Base-by-base conservation (phyloP, 2,888 invertebrate species). In the Callyntrura sp. region DNA sequence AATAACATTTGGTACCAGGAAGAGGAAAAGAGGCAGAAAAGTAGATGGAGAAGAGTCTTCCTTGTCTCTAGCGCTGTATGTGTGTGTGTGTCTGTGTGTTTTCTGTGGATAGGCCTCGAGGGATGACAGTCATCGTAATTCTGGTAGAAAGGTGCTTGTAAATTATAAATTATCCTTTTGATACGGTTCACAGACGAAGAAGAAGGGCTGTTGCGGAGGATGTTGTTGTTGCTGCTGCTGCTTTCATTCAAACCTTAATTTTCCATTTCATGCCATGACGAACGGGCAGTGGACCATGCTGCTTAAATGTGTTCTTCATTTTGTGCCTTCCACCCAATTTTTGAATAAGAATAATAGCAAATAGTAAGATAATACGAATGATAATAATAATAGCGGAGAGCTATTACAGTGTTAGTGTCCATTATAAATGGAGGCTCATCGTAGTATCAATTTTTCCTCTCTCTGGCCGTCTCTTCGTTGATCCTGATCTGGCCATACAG, bases 151-250 rank as follows among this genome's bases (percentile, higher is more conserved):
- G 86, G 88, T 91, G 83, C 89, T 89, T 90, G 90, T 85, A 85
- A 90, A 90, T 90, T 90, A 90, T 90, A 90, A 90, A 90, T 90
- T 90, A 90, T 90, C 90, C 90, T 90, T 90, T 85, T 90, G 90
- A 86, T 84, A 90, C 85, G 85, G 90, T 86, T 90, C 90, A 86
- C 65, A 79, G 83, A 89, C 6, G 62, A 62, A 83, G 60, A 79
- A 78, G 83, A 79, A 60, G 20, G 12, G 28, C 35, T 35, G 35
- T 35, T 35, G 57, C 5, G 20, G 45, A 35, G 23, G 20, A 17
- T 1, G 20, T 60, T 17, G 60, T n/a, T 48, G 76, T 17, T 78
- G 68, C 70, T 78, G 48, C 23, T 79, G n/a, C 23, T 88, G 73
- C 70, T 88, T 82, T 60, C 76, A 51, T 78, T 55, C 78, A 88